Evolutionary conservation across 2,113 vertebrate genomes (phyloP), one percentile per base, ranked within the genome.

Genomic region (Pleuronectes platessa): DNA sequence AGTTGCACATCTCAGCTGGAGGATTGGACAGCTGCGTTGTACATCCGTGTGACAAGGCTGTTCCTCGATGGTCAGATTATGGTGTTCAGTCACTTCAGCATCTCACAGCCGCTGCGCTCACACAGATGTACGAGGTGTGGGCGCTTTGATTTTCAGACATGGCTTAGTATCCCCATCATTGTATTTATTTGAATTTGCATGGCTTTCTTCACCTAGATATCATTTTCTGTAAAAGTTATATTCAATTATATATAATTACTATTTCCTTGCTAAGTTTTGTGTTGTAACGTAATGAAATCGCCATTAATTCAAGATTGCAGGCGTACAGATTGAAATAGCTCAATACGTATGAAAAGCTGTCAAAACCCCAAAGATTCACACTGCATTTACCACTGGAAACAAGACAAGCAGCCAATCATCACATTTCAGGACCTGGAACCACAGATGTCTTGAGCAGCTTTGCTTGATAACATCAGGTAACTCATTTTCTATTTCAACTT

Each of bases 1-100:
- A 70, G 77, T 71, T 83, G 82, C 76, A 81, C 82, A 54, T 81
- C 49, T 78, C 62, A 72, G 78, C 80, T 26, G 59, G 67, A 75
- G 61, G 60, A 79, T 12, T 45, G 40, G 67, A 82, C 56, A 45
- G 60, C 70, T 78, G 70, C 60, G 49, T 10, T 71, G 71, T 53
- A 20, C 65, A 45, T 72, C 67, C 37, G 47, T 68, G 47, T 69
- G 61, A 69, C 62, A 64, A 51, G 68, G 31, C 54, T 54, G 55
- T 55, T 70, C 37, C 26, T 61, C 75, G 71, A 65, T 76, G 62
- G 79, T 62, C 70, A 78, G 61, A 74, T 78, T 64, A 73, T 13
- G 37, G 78, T 21, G 5, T 74, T 31, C 17, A 58, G 53, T 56
- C 54, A 24, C 10, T 13, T 12, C 12, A 4, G 21, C 14, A 31